phyloP scores from a whole-genome alignment of 2,888 invertebrate genomes.

The Dione juno region DNA sequence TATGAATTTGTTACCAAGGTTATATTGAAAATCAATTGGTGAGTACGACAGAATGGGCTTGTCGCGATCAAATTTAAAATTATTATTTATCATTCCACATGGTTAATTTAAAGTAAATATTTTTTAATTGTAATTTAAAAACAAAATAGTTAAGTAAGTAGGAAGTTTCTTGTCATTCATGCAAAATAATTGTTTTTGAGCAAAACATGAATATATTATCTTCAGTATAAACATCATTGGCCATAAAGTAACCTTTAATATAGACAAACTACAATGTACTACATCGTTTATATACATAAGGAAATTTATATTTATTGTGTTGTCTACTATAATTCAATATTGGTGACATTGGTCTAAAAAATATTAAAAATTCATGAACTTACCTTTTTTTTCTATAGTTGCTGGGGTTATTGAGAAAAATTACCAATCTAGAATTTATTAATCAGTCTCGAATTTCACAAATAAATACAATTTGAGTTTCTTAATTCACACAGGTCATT shows the following conservation, averaged over 20 bases:
- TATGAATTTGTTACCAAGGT: conserved; percentile 62
- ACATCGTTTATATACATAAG: too few species aligned
- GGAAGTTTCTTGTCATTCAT: not conserved
- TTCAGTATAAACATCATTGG: not conserved
- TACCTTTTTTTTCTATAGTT: too few species aligned
- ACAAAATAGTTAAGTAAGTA: not conserved
- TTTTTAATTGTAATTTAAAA: not conserved
- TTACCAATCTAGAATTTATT: too few species aligned
- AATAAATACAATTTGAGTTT: not conserved
- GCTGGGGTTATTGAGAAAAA: too few species aligned
- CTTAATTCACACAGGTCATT: not conserved
- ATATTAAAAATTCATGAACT: too few species aligned
- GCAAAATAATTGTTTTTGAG: not conserved
- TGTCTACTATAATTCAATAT: too few species aligned
- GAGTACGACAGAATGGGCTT: not conserved
- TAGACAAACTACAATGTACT: not conserved
- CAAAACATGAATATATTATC: not conserved
- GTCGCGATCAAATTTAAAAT: conserved; percentile 17
- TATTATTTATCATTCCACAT: conserved; percentile 38
- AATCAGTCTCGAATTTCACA: not conserved
- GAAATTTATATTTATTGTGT: too few species aligned
- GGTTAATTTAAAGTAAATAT: not conserved
- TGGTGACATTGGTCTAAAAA: too few species aligned
- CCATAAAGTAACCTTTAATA: too few species aligned
- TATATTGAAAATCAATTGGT: conserved; percentile 15